A percentile compares a stretch with the other conserved stretches of the same genome.
phyloP scores from a whole-genome alignment of 2,797 vertebrate species.

The Alauda arvensis region DNA sequence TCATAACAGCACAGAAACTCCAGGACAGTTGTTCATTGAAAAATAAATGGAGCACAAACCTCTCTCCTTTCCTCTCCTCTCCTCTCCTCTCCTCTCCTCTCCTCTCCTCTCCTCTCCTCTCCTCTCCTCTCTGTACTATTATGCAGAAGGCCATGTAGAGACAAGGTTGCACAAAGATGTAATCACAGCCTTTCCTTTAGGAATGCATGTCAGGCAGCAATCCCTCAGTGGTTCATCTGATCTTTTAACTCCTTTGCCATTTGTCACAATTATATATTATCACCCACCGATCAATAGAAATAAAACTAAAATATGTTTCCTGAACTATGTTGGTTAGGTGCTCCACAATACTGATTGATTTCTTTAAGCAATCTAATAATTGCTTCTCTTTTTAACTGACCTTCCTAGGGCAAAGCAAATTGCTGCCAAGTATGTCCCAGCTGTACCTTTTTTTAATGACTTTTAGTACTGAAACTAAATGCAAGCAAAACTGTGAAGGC shows the following conservation, averaged over 20 bases:
- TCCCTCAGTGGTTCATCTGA: neutral
- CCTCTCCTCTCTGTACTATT: too few species aligned
- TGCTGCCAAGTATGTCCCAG: neutral
- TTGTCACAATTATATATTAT: neutral
- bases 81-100: neutral
- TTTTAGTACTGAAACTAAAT: neutral
- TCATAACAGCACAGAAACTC: neutral
- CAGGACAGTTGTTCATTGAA: neutral
- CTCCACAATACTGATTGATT: neutral
- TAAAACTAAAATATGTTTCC: neutral
- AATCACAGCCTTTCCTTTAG: neutral
- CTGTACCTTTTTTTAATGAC: neutral
- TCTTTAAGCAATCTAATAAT: slow-evolving; percentile 31
- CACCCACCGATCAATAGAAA: neutral
- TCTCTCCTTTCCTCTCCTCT: neutral
- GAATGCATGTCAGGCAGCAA: neutral
- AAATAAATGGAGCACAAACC: neutral
- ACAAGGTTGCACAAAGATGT: neutral
- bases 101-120: neutral
- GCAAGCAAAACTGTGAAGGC: neutral
- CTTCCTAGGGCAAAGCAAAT: neutral
- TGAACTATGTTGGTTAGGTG: neutral
- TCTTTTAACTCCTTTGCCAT: neutral
- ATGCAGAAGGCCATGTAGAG: neutral
- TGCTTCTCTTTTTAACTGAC: neutral